Evolutionary conservation across 2,797 vertebrate species (phyloP), one percentile per base, ranked within the genome.

Genomic region (Lithobates pipiens): DNA sequence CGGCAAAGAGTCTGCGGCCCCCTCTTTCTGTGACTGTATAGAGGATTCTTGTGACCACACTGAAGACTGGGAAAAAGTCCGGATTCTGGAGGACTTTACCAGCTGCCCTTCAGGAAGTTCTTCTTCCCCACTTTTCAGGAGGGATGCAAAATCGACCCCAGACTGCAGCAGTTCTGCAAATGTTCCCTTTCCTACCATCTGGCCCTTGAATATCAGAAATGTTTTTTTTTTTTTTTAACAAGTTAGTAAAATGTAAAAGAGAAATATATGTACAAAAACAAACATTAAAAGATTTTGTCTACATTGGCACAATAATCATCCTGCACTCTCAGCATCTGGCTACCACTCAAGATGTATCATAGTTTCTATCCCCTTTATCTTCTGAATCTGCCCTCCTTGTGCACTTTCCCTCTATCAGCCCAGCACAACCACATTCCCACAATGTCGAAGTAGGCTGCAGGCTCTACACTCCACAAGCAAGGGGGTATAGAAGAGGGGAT

Each of bases 121-220:
- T 0, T 82, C 85, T 13, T 97, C 97, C 25, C 97, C 97, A 0
- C 95, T 94, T 91, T 96, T 96, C 89, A 99, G 91, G 86, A 99
- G 91, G 77, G 96, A 97, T 76, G 97, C 95, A 91, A 99, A 99
- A 92, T 99, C 97, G 76, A 99, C 27, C 61, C 98, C 97, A 0
- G 96, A 98, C 84, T 88, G 94, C 90, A 95, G 94, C 88, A 98
- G 96, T 85, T 97, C 96, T 0, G 91, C 89, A 88, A 97, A 99
- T 0, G 95, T 97, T 85, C 97, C 98, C 86, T 94, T 95, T n/a
- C 95, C 95, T 85, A 98, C 94, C 94, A 96, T 95, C 89, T 95
- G 92, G 84, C 98, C 98, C 98, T 99, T 91, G 88, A 92, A 76
- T 76, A 29, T 9, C 27, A 74, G 10, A 72, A 18, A 70, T 54